Evolutionary conservation across 2,113 vertebrate genomes (phyloP), one percentile per base, ranked within the genome.

Genomic region (Chrysochloris asiatica): DNA sequence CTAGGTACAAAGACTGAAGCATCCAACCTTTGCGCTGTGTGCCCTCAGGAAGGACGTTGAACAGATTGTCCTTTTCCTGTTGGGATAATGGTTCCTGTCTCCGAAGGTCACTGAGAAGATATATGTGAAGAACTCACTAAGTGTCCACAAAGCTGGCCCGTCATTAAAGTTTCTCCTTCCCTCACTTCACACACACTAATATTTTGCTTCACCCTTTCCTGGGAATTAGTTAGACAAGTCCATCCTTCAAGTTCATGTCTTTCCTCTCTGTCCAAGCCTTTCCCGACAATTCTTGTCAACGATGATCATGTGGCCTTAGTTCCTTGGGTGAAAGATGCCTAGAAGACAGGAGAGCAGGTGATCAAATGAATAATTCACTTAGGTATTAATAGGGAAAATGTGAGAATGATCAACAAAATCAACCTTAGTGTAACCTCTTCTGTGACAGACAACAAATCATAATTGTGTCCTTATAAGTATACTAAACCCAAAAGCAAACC

Each of bases 71-170:
- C 2, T 16, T 65, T 45, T 2, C 22, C 73, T 59, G 0, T 22
- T 17, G 16, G n/a, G n/a, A 19, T 10, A 43, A 56, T n/a, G n/a
- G n/a, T n/a, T 2, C 13, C 7, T 4, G 6, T 2, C 17, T 72
- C 4, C 2, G 3, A 7, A n/a, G 36, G 5, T 10, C 1, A 5
- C 36, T 47, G 21, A 72, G 43, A 86, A 28, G 41, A 14, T 10
- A 16, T 12, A 0, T 38, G 17, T 8, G 10, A 33, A 45, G 7
- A 33, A 12, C 43, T 52, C 28, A 6, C 8, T 24, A 0, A 4
- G 3, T 38, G 28, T 47, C 8, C 3, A 19, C 5, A 5, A 4
- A 9, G 12, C n/a, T n/a, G 54, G 54, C 8, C 54, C 24, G 54
- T 22, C 33, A 0, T 30, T 14, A 26, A 17, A 7, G 54, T 5